Conservation (phyloP, 2,888 invertebrate species). For the Gastrophysa polygoni region DNA sequence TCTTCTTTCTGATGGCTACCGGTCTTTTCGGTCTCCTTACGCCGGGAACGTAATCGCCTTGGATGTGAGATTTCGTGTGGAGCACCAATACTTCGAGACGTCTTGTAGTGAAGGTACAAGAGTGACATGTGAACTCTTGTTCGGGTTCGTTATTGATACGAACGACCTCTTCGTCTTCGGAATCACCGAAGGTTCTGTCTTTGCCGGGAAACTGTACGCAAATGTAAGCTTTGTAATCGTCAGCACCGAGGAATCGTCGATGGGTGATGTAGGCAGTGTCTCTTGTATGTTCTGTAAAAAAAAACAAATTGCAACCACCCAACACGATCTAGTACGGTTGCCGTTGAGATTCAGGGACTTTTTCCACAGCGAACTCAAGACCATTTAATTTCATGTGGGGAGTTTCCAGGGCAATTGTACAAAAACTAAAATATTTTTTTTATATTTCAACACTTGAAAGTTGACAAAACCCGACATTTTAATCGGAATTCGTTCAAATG, state of each 20-base stretch:
- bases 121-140: constrained; percentile 40
- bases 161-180: constrained; percentile 42
- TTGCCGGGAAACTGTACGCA: constrained; percentile 65
- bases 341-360: no score
- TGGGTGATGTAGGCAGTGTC: constrained; percentile 57
- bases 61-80: constrained; percentile 74
- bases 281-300: constrained; percentile 35
- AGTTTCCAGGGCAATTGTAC: no score
- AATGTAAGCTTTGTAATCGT: constrained; percentile 68
- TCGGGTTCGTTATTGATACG: constrained; percentile 40
- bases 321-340: no score
- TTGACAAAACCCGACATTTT: no score
- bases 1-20: constrained; percentile 17
- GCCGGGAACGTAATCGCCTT: constrained; percentile 52
- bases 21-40: constrained; percentile 37
- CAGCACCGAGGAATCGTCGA: constrained; percentile 58
- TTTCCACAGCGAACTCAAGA: no score
- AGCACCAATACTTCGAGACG: constrained; percentile 76
- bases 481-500: no score
- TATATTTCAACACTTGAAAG: no score
- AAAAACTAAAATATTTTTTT: no score
- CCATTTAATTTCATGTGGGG: no score
- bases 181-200: constrained; percentile 36
- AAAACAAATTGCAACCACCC: no score
- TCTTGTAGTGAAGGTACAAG: constrained; percentile 64